Evolutionary conservation across 2,888 invertebrate genomes (phyloP).

Genomic region (Lapara coniferarum): DNA sequence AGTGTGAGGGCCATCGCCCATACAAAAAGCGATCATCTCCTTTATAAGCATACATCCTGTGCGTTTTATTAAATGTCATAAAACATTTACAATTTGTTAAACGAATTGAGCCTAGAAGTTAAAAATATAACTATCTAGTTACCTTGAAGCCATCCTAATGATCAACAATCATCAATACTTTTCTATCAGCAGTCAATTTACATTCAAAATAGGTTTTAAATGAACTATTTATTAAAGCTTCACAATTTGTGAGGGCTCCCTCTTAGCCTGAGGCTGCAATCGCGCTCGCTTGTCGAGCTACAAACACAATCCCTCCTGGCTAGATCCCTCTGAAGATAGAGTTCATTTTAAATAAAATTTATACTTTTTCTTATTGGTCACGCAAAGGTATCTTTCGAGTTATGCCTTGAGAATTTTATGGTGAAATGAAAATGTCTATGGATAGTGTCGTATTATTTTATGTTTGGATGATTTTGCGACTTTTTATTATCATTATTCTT

Average conservation of each 20-base stretch:
- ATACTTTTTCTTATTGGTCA: background rate
- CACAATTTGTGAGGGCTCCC: background rate
- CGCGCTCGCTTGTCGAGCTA: conserved; percentile 3
- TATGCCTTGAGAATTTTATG: background rate
- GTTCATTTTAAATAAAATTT: conserved; percentile 5
- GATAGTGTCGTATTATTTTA: too few relatives aligned
- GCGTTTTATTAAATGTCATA: too few relatives aligned
- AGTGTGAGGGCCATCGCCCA: too few relatives aligned
- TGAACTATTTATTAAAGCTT: conserved; percentile 15
- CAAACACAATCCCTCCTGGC: conserved; percentile 10
- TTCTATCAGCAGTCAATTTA: conserved; percentile 2
- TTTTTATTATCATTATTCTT: too few relatives aligned
- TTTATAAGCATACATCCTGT: too few relatives aligned
- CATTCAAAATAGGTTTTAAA: conserved; percentile 19
- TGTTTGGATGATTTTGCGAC: too few relatives aligned
- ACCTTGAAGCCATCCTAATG: background rate
- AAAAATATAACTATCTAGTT: too few relatives aligned
- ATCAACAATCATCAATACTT: background rate
- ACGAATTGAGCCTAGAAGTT: too few relatives aligned
- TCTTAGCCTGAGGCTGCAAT: conserved; percentile 1
- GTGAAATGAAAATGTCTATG: too few relatives aligned
- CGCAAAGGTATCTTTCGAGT: background rate
- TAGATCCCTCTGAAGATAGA: conserved; percentile 14
- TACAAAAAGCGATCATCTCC: too few relatives aligned
- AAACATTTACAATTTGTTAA: too few relatives aligned